phyloP scores from a whole-genome alignment of 1,140 invertebrate species.

The Liolophura sinensis region DNA sequence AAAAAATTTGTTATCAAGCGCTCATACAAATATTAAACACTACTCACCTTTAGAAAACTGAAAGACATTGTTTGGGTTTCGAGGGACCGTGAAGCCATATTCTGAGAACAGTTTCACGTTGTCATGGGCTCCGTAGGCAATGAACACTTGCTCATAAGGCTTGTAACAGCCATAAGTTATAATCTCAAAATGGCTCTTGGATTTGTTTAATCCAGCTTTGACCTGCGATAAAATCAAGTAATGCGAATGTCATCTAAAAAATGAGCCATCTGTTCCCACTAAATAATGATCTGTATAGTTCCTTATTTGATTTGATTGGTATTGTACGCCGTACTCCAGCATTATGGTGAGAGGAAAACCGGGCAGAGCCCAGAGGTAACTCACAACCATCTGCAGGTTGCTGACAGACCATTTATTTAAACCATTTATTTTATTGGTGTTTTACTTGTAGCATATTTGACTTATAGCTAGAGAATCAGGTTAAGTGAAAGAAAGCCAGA shows the following conservation, averaged over 20 bases:
- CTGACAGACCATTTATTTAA: too few relatives aligned
- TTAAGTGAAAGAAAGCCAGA: too few relatives aligned
- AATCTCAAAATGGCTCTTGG: conserved; percentile 64
- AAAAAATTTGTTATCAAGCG: neutral
- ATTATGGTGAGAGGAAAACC: too few relatives aligned
- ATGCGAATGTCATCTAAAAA: neutral
- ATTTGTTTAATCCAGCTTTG: conserved; percentile 58
- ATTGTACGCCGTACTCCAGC: too few relatives aligned
- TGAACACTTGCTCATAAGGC: conserved; percentile 71
- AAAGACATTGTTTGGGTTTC: conserved; percentile 68
- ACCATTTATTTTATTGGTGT: too few relatives aligned
- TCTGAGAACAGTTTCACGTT: conserved; percentile 72
- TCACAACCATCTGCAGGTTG: too few relatives aligned
- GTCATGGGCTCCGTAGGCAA: conserved; percentile 74
- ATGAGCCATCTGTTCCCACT: neutral
- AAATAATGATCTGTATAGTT: too few relatives aligned
- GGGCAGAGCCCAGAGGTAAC: too few relatives aligned
- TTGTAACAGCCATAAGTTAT: conserved; percentile 58
- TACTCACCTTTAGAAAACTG: conserved; percentile 28
- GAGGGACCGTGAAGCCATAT: conserved; percentile 73
- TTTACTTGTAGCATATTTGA: too few relatives aligned
- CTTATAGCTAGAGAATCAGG: too few relatives aligned
- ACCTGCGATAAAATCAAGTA: conserved; percentile 44
- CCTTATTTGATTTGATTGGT: too few relatives aligned
- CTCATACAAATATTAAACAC: neutral